Conservation (phyloP, 2,888 invertebrate genomes). For the Ashinkailepas kermadecensis region DNA sequence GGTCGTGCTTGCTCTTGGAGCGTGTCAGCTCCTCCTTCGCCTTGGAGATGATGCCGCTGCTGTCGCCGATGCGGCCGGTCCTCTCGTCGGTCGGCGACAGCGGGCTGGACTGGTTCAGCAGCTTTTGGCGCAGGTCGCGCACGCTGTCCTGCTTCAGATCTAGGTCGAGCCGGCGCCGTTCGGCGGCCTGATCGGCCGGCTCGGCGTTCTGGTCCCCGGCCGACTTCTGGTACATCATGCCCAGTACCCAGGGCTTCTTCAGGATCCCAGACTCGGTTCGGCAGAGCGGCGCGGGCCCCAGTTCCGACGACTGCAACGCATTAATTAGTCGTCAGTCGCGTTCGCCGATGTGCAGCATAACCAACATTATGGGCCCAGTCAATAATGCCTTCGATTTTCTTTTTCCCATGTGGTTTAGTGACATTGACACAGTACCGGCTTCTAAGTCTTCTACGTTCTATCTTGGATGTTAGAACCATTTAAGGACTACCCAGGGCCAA, state of each 20-base stretch:
- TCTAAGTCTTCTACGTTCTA: no score
- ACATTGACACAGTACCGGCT: no score
- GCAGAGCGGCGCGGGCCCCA: background rate
- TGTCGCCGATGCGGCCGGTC: background rate
- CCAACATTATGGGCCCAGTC: no score
- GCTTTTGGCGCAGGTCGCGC: conserved; percentile 25
- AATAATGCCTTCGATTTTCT: no score
- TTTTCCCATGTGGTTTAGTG: no score
- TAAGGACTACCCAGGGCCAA: no score
- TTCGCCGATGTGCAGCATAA: no score
- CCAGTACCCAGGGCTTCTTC: conserved; percentile 42
- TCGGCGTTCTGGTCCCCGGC: conserved; percentile 33
- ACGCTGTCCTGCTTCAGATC: conserved; percentile 26
- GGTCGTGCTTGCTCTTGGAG: conserved; percentile 73
- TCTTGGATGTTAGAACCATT: no score
- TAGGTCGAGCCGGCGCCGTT: background rate
- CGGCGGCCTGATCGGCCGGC: background rate
- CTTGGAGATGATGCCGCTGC: conserved; percentile 45
- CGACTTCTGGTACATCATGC: conserved; percentile 41
- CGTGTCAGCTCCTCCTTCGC: conserved; percentile 86
- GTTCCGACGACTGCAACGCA: background rate
- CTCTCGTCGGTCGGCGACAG: conserved; percentile 25
- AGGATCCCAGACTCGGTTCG: conserved; percentile 16
- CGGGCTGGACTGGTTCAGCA: conserved; percentile 20
- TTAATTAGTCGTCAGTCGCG: no score